phyloP scores from a whole-genome alignment of 2,797 vertebrate species.

The Knipowitschia caucasica region DNA sequence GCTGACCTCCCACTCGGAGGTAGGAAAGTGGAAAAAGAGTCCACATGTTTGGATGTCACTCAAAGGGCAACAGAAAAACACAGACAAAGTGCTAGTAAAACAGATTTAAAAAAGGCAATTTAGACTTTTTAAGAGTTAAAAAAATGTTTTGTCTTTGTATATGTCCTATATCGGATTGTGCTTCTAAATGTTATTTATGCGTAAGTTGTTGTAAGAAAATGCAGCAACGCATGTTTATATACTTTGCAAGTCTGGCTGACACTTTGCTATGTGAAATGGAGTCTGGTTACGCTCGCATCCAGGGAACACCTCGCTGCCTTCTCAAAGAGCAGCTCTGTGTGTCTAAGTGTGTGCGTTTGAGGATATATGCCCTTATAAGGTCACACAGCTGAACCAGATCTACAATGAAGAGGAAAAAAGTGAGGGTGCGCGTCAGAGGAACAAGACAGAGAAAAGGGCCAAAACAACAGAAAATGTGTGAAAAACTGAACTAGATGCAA shows the following conservation, averaged over 20 bases:
- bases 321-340: background rate
- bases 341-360: conserved; percentile 10
- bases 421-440: background rate
- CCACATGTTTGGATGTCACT: conserved; percentile 5
- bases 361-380: conserved; percentile 20
- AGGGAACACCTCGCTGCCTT: conserved; percentile 8
- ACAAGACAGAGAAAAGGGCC: conserved; percentile 11
- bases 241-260: conserved; percentile 12
- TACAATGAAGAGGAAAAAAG: conserved; percentile 3
- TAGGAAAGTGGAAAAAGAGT: conserved; percentile 6
- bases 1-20: background rate
- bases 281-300: conserved; percentile 13
- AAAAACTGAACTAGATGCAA: conserved; percentile 10
- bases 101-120: too few species aligned
- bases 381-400: conserved; percentile 10
- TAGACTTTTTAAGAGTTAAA: too few species aligned
- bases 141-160: too few species aligned
- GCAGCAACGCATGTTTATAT: background rate
- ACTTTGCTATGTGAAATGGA: conserved; percentile 10
- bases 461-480: conserved; percentile 15
- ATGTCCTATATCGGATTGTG: background rate
- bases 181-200: background rate
- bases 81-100: too few species aligned
- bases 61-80: background rate
- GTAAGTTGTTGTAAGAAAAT: background rate